A percentile compares a stretch with the other conserved stretches of the same genome.
Conservation (phyloP, 2,888 invertebrate genomes). For the Calameuta idolon region DNA sequence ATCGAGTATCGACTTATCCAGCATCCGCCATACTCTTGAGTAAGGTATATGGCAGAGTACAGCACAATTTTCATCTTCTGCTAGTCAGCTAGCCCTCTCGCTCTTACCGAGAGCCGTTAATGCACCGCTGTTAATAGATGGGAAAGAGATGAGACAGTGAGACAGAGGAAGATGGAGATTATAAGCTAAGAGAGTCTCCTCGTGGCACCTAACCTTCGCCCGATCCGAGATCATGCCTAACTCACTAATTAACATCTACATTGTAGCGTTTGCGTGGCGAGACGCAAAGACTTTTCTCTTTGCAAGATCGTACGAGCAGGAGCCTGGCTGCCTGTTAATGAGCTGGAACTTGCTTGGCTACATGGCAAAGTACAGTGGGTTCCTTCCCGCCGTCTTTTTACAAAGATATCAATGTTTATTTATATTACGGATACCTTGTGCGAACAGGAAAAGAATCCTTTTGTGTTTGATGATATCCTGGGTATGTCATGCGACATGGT, state of each 20-base stretch:
- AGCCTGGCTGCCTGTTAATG: neutral
- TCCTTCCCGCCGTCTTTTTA: neutral
- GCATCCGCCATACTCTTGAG: neutral
- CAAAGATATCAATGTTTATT: neutral
- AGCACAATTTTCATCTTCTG: neutral
- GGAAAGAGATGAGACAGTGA: neutral
- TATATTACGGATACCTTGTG: neutral
- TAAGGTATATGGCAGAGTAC: neutral
- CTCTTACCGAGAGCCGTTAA: neutral
- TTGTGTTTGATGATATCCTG: neutral
- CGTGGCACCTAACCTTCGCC: constrained; percentile 2
- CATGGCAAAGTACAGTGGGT: neutral
- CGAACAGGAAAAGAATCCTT: neutral
- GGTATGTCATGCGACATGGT: neutral
- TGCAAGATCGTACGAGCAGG: neutral
- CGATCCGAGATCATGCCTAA: constrained; percentile 10
- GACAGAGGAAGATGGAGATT: neutral
- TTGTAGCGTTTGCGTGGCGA: constrained; percentile 21
- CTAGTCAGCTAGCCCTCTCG: neutral
- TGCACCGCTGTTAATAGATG: neutral
- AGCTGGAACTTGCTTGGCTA: constrained; percentile 1
- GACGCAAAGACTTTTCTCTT: constrained; percentile 2
- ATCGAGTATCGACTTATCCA: neutral
- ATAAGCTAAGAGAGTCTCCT: neutral
- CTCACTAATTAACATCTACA: constrained; percentile 34